These are phyloP conservation scores for Brachionus manjavacas DNA, from an alignment of 1,140 invertebrate species.

Conservation along the genomic window DNA sequence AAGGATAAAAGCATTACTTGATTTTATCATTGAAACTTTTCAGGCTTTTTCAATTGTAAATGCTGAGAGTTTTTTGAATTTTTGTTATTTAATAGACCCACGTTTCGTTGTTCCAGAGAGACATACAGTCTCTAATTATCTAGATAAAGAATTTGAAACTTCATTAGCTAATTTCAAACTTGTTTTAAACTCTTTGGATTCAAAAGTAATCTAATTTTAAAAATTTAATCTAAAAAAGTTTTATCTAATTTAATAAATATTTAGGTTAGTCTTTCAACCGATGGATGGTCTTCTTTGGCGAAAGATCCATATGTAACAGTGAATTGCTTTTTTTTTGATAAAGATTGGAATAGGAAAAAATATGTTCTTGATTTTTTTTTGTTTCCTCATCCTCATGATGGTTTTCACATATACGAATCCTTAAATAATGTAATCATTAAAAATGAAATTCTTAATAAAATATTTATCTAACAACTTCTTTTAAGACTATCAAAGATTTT, in stretches of 20 bases:
- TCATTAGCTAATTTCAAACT: no score
- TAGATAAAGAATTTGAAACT: no score
- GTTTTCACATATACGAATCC: background rate
- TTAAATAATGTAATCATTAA: background rate
- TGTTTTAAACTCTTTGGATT: no score
- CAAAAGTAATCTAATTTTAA: no score
- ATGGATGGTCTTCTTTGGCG: no score
- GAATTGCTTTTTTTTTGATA: background rate
- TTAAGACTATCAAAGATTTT: no score
- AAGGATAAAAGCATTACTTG: background rate
- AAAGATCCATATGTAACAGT: background rate
- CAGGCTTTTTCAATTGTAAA: background rate
- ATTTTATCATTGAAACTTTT: background rate
- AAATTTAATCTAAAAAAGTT: no score
- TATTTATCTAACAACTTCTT: background rate
- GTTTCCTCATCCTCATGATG: background rate
- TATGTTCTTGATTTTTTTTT: background rate
- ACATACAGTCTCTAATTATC: no score
- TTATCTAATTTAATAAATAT: no score
- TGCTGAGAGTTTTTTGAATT: background rate
- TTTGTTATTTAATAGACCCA: background rate
- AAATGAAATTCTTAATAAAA: background rate
- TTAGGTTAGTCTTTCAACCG: no score
- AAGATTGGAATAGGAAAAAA: background rate
- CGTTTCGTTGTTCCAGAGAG: background rate